Conservation (phyloP, 2,113 vertebrate genomes). For the Eonycteris spelaea region DNA sequence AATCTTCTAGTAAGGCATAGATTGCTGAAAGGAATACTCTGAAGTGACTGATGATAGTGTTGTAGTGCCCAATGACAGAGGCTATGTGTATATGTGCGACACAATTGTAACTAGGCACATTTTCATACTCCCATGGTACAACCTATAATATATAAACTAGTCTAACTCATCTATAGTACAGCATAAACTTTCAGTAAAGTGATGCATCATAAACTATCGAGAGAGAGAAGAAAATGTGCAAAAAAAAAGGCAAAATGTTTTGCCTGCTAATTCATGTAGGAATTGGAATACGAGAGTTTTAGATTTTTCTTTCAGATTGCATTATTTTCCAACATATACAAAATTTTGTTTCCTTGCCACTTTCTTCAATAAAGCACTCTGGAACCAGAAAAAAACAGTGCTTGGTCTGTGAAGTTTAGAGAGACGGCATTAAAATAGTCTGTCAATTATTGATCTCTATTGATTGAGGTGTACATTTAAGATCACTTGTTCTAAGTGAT, state of each 20-base stretch:
- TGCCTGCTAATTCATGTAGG: background rate
- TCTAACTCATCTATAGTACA: background rate
- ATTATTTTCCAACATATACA: background rate
- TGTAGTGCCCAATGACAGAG: background rate
- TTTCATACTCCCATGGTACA: background rate
- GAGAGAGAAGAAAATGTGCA: background rate
- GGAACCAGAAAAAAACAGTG: background rate
- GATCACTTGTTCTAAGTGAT: background rate
- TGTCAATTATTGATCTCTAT: background rate
- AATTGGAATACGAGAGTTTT: background rate
- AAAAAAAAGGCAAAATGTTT: background rate
- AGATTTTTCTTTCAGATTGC: background rate
- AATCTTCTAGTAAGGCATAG: slow-evolving; percentile 35
- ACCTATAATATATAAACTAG: background rate
- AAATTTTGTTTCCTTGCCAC: background rate
- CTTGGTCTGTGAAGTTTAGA: background rate
- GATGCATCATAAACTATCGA: background rate
- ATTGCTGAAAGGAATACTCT: background rate
- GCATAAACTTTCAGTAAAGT: background rate
- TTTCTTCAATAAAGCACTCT: slow-evolving; percentile 12
- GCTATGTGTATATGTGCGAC: background rate
- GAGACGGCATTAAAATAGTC: background rate
- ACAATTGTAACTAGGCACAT: background rate
- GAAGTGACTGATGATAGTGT: slow-evolving; percentile 33
- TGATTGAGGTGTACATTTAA: background rate